Conservation (phyloP, 2,797 vertebrate genomes). For the Cyprinella venusta region DNA sequence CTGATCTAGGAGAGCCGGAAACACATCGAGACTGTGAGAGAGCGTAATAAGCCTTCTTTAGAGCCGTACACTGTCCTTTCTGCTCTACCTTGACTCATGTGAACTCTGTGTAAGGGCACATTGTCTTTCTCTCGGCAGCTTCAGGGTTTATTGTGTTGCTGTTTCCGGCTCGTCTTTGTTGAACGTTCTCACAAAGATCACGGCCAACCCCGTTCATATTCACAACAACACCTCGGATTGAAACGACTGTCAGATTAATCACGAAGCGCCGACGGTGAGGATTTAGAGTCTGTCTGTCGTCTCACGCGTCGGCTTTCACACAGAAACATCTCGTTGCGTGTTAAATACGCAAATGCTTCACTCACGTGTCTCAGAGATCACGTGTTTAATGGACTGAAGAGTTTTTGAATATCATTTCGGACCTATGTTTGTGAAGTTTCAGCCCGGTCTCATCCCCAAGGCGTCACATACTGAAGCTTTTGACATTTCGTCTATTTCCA, state of each 20-base stretch:
- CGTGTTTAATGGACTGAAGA: background rate
- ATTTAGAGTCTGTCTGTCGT: slow-evolving; percentile 18
- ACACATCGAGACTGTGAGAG: too few relatives aligned
- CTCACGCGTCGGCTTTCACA: background rate
- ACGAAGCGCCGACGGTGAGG: background rate
- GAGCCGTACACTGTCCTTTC: background rate
- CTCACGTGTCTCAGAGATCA: background rate
- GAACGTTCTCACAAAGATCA: slow-evolving; percentile 3
- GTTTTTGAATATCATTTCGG: background rate
- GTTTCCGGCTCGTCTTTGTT: background rate
- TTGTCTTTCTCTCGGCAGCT: background rate
- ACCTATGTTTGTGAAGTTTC: background rate
- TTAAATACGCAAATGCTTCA: background rate
- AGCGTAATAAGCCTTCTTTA: background rate
- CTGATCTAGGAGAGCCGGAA: background rate
- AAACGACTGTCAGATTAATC: slow-evolving; percentile 29
- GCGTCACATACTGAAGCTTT: too few relatives aligned
- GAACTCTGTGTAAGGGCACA: background rate
- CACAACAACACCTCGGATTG: background rate
- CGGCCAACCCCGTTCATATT: slow-evolving; percentile 4
- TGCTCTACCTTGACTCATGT: background rate
- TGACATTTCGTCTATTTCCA: too few relatives aligned
- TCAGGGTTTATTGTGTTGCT: background rate
- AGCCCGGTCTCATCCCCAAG: too few relatives aligned
- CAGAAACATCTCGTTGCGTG: background rate